Conservation (phyloP, 2,888 invertebrate species). For the Pollenia amentaria region DNA sequence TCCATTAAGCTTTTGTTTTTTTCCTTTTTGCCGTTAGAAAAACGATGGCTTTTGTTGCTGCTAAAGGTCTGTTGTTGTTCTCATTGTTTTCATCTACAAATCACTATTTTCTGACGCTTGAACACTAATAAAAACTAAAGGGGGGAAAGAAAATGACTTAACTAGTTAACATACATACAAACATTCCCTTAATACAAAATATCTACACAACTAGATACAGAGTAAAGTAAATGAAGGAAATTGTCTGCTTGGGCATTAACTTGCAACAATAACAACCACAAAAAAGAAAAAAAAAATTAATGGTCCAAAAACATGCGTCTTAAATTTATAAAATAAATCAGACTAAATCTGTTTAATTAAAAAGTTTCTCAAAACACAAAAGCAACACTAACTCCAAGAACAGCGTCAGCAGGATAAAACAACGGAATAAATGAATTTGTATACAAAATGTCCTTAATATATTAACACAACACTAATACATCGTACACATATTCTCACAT, state of each 20-base stretch:
- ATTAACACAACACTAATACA: constrained; percentile 51
- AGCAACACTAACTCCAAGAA: neutral
- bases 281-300: constrained; percentile 76
- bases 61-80: constrained; percentile 26
- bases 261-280: constrained; percentile 51
- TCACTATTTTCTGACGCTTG: constrained; percentile 52
- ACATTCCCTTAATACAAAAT: neutral
- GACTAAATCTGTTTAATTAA: constrained; percentile 77
- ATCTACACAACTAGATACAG: constrained; percentile 44
- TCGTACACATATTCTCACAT: neutral
- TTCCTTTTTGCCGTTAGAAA: constrained; percentile 7
- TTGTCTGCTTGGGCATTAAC: constrained; percentile 48
- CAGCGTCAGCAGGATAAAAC: constrained; percentile 20
- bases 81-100: constrained; percentile 59
- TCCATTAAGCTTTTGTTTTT: constrained; percentile 47
- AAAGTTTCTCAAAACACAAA: constrained; percentile 71
- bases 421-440: constrained; percentile 46
- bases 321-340: constrained; percentile 77
- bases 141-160: constrained; percentile 2
- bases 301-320: constrained; percentile 73
- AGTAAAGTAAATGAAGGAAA: constrained; percentile 7
- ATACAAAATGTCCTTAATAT: constrained; percentile 55
- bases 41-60: constrained; percentile 38
- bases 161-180: constrained; percentile 17
- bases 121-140: constrained; percentile 19